These are phyloP conservation scores for Hipparchia semele DNA, from an alignment of 2,888 invertebrate species.

Conservation along the genomic window DNA sequence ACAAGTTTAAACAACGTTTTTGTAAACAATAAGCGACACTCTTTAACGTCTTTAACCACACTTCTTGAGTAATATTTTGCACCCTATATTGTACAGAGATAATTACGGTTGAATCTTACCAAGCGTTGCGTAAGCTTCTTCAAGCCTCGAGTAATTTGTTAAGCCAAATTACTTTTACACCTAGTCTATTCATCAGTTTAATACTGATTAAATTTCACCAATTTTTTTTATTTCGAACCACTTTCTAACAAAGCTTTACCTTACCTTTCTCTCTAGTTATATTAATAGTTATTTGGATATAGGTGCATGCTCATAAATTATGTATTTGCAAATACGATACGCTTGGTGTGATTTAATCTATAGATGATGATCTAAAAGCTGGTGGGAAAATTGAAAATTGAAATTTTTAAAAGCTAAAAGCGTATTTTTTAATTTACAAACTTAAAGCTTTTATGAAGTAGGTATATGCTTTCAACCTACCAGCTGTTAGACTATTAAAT, in stretches of 20 bases:
- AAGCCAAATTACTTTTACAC: too few relatives aligned
- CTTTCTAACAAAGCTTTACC: background rate
- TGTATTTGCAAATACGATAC: background rate
- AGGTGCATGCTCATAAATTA: too few relatives aligned
- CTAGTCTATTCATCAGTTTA: too few relatives aligned
- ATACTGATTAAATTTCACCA: too few relatives aligned
- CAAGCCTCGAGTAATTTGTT: too few relatives aligned
- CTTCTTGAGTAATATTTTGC: conserved; percentile 30
- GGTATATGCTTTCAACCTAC: background rate
- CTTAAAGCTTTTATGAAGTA: background rate
- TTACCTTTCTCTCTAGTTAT: background rate
- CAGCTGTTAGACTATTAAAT: background rate
- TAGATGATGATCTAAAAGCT: background rate
- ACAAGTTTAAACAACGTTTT: background rate
- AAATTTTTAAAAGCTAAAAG: too few relatives aligned
- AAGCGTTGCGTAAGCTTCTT: background rate
- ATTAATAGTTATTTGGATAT: background rate
- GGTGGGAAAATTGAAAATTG: too few relatives aligned
- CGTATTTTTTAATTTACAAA: too few relatives aligned
- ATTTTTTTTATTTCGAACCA: background rate
- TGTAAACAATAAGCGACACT: conserved; percentile 1
- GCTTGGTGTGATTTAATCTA: conserved; percentile 7
- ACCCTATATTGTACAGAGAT: conserved; percentile 32
- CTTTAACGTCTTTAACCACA: conserved; percentile 26
- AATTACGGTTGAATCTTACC: conserved; percentile 8